A percentile compares a stretch with the other conserved stretches of the same genome.
These are phyloP conservation scores for Simalia tracyae DNA, from an alignment of 2,797 vertebrate species.

Conservation along the genomic window DNA sequence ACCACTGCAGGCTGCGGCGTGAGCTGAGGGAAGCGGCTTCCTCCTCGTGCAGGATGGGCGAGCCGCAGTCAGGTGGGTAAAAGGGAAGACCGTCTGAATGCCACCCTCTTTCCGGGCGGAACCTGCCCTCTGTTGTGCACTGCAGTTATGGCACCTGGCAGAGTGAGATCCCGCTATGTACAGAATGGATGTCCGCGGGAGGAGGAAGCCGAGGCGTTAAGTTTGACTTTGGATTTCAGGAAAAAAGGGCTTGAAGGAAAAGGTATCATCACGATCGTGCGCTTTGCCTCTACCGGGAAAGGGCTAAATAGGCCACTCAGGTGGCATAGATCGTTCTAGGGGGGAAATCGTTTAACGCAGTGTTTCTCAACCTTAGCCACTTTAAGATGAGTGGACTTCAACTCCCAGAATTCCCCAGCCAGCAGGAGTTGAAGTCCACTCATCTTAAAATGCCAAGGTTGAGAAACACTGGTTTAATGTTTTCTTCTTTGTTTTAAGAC, in stretches of 20 bases:
- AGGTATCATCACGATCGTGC: neutral
- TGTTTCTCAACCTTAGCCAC: no score
- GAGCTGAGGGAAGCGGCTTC: rapidly evolving
- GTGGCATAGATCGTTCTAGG: neutral
- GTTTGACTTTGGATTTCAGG: neutral
- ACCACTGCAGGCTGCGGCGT: no score
- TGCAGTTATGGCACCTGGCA: neutral
- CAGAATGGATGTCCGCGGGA: neutral
- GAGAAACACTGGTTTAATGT: neutral
- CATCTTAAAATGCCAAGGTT: no score
- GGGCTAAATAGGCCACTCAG: neutral
- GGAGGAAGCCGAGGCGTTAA: neutral
- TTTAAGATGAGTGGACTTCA: no score
- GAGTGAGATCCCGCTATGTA: neutral
- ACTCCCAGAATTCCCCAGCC: no score
- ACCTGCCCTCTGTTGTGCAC: neutral
- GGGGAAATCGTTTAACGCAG: no score
- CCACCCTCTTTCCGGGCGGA: neutral
- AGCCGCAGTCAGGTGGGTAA: neutral
- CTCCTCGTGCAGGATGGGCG: neutral
- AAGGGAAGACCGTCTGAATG: neutral
- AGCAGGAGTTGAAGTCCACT: no score
- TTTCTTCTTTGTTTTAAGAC: neutral
- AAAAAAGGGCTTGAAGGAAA: neutral
- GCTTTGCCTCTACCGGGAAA: no score